Conservation (phyloP, 2,888 invertebrate species). For the Xanthia togata region DNA sequence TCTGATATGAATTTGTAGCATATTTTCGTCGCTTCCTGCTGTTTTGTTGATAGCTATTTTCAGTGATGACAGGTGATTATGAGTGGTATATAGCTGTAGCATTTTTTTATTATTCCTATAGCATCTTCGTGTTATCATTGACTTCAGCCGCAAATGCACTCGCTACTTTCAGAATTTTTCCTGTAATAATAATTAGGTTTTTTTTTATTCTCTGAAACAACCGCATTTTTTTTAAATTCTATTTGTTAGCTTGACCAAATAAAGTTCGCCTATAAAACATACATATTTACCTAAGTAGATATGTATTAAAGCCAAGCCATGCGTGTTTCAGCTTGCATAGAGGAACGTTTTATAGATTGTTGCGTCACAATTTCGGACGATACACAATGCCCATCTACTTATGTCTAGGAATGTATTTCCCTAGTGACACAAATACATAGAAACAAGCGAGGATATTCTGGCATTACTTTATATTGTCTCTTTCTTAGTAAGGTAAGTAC, state of each 20-base stretch:
- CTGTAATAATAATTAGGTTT: background rate
- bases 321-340: conserved; percentile 24
- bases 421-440: conserved; percentile 40
- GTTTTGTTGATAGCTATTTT: background rate
- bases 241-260: background rate
- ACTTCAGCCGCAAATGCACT: background rate
- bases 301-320: conserved; percentile 6
- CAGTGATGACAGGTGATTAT: background rate
- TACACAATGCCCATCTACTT: conserved; percentile 36
- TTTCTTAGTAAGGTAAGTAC: conserved; percentile 17
- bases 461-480: conserved; percentile 36
- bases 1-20: conserved; percentile 19
- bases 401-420: conserved; percentile 36
- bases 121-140: background rate
- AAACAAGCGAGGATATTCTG: conserved; percentile 22
- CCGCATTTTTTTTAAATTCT: background rate
- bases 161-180: background rate
- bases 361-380: conserved; percentile 54
- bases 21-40: conserved; percentile 4
- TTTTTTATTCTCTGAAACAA: background rate
- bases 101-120: background rate
- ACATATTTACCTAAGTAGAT: background rate
- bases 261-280: background rate
- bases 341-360: conserved; percentile 29
- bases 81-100: background rate